Base-by-base conservation (phyloP, 2,888 invertebrate genomes). In the Venusia cambrica region DNA sequence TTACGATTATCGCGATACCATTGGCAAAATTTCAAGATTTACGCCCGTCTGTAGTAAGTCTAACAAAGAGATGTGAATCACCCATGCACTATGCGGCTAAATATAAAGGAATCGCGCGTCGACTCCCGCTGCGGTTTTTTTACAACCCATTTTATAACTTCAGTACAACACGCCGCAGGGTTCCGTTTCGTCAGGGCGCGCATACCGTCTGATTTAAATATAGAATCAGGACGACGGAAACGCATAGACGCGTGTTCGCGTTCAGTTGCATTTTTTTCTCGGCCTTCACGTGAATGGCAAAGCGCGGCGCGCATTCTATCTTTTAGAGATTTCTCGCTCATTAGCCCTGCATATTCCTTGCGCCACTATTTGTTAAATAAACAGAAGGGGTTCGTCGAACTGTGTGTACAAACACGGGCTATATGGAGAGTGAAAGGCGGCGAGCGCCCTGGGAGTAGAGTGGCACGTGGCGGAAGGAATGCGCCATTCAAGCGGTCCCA, bases 21-120 rank as follows among this genome's bases (percentile, higher is more conserved):
- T 84, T 87, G 85, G 85, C 85, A 85, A 76, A 83, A 80, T 77
- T 77, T 84, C 85, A 87, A 87, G 71, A 74, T 66, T 57, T 64
- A 67, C 64, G 66, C 56, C 58, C 67, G 84, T 85, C 85, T 85
- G 84, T 85, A 83, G 85, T 81, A 75, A 56, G 85, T 85, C 85
- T 80, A 69, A 73, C 68, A 70, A 69, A 63, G 58, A 57, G 62
- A 45, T 42, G 68, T 77, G 80, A 80, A 65, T 81, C 81, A 79
- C 63, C 42, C 42, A 41, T 28, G 26, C 31, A 35, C 31, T 40
- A 31, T 27, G 31, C 27, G 17, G 24, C 35, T 43, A 31, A 38
- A 38, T 38, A 38, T 38, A 38, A 35, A 38, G 47, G 51, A 58
- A 63, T 67, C 62, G 64, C 66, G 60, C 52, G 34, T 64, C 26